phyloP scores from a whole-genome alignment of 2,113 vertebrate species.

The Microtus oregoni region DNA sequence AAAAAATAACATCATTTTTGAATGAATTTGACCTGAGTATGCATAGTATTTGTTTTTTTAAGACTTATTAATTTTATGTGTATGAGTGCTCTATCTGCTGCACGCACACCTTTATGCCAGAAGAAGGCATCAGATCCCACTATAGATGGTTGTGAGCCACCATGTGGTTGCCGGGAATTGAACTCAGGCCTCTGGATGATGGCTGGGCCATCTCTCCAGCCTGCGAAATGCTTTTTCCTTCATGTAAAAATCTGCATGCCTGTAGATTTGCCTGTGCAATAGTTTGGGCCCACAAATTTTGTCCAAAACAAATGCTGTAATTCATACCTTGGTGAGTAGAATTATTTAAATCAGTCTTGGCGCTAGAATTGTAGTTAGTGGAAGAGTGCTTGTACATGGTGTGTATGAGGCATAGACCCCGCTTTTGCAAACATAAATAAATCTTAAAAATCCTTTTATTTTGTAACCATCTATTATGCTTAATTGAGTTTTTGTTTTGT shows the following conservation, averaged over 20 bases:
- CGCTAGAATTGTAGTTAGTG: neutral
- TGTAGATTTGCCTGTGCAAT: neutral
- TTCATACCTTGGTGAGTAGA: neutral
- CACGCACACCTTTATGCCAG: neutral
- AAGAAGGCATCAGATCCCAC: neutral
- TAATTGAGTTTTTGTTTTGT: neutral
- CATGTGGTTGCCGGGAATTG: neutral
- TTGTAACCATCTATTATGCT: neutral
- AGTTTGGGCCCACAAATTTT: neutral
- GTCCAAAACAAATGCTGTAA: constrained; percentile 32
- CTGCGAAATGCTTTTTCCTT: neutral
- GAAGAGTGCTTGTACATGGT: neutral
- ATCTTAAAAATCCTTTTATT: neutral
- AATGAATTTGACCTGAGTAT: constrained; percentile 34
- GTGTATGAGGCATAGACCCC: neutral
- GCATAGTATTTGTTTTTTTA: neutral
- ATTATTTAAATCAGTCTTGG: constrained; percentile 23
- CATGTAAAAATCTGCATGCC: neutral
- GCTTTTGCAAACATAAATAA: neutral
- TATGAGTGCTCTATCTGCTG: neutral
- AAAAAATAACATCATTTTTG: constrained; percentile 10
- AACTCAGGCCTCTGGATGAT: neutral
- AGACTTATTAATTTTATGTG: neutral
- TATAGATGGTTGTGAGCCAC: neutral
- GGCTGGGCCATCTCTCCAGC: neutral